Percentiles rank a stretch among this genome's conserved stretches.
Conservation (phyloP, 2,888 invertebrate genomes). For the Ornithoptera alexandrae region DNA sequence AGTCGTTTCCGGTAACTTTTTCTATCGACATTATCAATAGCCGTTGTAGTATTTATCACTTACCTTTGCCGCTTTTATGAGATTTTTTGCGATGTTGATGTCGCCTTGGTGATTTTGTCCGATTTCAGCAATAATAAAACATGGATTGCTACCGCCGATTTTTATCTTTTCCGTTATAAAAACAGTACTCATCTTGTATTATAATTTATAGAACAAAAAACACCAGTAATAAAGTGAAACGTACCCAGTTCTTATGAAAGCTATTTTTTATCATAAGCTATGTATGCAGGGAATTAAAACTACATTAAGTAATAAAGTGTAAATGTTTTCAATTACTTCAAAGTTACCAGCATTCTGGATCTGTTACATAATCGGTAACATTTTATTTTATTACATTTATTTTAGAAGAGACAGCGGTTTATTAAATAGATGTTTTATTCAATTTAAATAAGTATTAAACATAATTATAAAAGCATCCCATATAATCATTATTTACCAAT, state of each 20-base stretch:
- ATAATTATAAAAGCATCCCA: no score
- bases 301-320: neutral
- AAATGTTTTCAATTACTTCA: slow-evolving; percentile 1
- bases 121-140: slow-evolving; percentile 91
- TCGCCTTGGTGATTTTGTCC: slow-evolving; percentile 93
- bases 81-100: slow-evolving; percentile 84
- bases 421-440: no score
- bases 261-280: no score
- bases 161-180: slow-evolving; percentile 67
- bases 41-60: slow-evolving; percentile 40
- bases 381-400: neutral
- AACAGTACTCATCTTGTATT: slow-evolving; percentile 67
- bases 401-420: neutral
- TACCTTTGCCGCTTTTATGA: slow-evolving; percentile 87
- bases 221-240: neutral
- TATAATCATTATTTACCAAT: no score
- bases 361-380: neutral
- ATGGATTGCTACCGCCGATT: slow-evolving; percentile 73
- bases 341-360: neutral
- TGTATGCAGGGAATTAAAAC: neutral
- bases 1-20: slow-evolving; percentile 14
- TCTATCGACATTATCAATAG: slow-evolving; percentile 6
- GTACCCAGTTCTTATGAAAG: no score
- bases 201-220: neutral
- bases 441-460: no score